Evolutionary conservation across 2,113 vertebrate species (phyloP), one percentile per base, ranked within the genome.

Genomic region (Chauna torquata): DNA sequence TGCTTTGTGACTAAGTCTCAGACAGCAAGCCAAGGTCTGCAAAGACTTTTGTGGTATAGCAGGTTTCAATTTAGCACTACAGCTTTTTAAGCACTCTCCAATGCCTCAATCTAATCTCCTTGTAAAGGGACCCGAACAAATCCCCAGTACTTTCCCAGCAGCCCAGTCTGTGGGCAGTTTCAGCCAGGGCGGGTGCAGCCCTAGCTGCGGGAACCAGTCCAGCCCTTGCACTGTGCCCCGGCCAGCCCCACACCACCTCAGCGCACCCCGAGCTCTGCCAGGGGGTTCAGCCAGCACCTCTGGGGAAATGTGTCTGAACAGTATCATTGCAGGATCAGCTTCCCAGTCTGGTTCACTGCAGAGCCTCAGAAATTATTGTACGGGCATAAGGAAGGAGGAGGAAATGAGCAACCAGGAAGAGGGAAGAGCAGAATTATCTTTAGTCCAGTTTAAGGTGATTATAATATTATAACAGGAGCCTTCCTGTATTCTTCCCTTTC

Each of bases 161-260:
- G 20, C 30, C 7, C 14, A 16, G 9, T n/a, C 17, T 25, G 20
- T 1, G 0, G 7, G 52, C 45, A 87, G 54, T n/a, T 83, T 59
- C 57, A 76, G 40, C 19, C 17, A 9, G 25, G 11, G 2, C 36
- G 40, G 55, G 12, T 9, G 8, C 14, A 77, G 20, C 16, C 28
- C 23, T 1, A 3, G 6, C 27, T 25, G 8, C 0, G 0, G n/a
- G 23, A 38, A 16, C 0, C 0, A 6, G 47, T 64, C 24, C 52
- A 77, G 22, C 15, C 22, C 27, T 17, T 8, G 8, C 18, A 25
- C 38, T 12, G 1, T 28, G 25, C 11, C 40, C 3, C 1, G 30
- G 40, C 44, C 45, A 0, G 1, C 0, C 3, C 47, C 16, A 0
- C 6, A 5, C 6, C 5, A 25, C 44, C 30, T 59, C 44, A 2